phyloP scores from a whole-genome alignment of 2,888 invertebrate genomes.

The Agrotis segetum region DNA sequence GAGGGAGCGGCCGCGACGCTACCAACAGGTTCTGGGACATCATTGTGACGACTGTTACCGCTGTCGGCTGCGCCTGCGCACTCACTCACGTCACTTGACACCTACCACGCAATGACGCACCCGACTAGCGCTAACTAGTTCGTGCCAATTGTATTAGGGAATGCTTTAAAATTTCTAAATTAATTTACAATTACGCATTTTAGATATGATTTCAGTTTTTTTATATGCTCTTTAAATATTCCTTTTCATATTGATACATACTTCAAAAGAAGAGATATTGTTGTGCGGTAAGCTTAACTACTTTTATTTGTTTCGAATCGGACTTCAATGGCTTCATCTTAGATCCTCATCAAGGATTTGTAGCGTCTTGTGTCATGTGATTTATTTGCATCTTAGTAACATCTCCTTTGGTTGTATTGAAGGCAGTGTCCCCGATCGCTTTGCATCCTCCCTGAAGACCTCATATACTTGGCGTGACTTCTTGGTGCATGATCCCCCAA shows the following conservation, averaged over 20 bases:
- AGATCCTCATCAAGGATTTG: conserved; percentile 78
- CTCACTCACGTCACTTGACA: conserved; percentile 48
- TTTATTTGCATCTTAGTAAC: conserved; percentile 81
- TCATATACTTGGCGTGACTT: conserved; percentile 90
- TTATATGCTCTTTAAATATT: conserved; percentile 74
- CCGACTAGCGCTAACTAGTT: conserved; percentile 78
- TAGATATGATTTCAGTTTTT: conserved; percentile 75
- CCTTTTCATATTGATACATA: conserved; percentile 75
- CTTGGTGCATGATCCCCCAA: conserved; percentile 89
- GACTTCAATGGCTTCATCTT: conserved; percentile 79
- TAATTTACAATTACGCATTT: conserved; percentile 78
- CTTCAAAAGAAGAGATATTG: conserved; percentile 78
- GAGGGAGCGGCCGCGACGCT: conserved; percentile 89
- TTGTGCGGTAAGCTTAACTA: conserved; percentile 83
- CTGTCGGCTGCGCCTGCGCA: conserved; percentile 62
- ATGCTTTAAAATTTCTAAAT: conserved; percentile 76
- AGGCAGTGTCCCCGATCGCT: conserved; percentile 91
- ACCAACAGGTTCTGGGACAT: conserved; percentile 90
- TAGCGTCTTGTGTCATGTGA: conserved; percentile 82
- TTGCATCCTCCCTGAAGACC: conserved; percentile 88
- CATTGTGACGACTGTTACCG: conserved; percentile 76
- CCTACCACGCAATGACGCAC: conserved; percentile 54
- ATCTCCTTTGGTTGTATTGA: conserved; percentile 90
- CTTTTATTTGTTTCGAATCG: conserved; percentile 75
- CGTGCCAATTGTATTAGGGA: conserved; percentile 75